Conservation (phyloP, 53 echinoderm and acorn worm genomes). For the Mesocentrotus franciscanus region DNA sequence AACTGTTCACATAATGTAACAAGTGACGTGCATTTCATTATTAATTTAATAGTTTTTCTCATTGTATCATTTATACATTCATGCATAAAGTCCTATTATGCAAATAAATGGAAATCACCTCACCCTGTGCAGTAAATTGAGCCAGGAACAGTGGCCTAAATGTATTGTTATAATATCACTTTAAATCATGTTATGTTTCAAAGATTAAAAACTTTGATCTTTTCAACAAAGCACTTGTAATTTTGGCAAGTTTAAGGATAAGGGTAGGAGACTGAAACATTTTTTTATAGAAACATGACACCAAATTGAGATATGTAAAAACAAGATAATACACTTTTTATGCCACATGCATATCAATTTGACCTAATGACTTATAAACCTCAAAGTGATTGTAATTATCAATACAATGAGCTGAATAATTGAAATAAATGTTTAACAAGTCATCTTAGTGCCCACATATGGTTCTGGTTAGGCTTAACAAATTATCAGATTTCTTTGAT, state of each 20-base stretch:
- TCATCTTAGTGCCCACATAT: background rate
- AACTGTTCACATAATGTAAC: background rate
- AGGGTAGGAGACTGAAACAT: background rate
- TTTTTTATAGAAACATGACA: background rate
- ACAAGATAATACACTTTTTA: background rate
- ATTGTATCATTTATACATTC: no score
- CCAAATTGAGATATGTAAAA: background rate
- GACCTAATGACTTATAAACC: no score
- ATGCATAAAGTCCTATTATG: background rate
- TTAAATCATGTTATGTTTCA: background rate
- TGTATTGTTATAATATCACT: background rate
- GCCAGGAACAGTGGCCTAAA: background rate
- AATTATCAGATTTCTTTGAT: background rate
- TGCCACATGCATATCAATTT: background rate
- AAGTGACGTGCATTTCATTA: no score
- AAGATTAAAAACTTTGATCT: background rate
- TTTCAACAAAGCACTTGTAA: conserved; percentile 21
- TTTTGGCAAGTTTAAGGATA: conserved; percentile 10
- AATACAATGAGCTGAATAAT: no score
- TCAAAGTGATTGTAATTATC: no score
- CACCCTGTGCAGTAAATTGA: background rate
- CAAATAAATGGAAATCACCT: background rate
- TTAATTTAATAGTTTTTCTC: no score
- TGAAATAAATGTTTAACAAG: no score
- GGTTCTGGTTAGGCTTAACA: background rate